Conservation (phyloP, 2,113 vertebrate genomes). For the Henicopernis longicauda region DNA sequence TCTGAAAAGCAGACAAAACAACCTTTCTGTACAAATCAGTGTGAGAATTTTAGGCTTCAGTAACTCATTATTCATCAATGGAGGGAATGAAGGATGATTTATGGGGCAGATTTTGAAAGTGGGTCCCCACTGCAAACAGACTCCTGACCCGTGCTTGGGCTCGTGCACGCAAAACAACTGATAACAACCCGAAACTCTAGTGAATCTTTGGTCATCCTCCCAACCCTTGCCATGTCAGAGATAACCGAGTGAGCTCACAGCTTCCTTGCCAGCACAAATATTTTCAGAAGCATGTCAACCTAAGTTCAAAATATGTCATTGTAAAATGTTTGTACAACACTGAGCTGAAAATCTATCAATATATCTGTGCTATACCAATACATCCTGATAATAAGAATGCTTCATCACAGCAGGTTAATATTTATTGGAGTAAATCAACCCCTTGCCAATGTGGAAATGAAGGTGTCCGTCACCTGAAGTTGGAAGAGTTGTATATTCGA, state of each 20-base stretch:
- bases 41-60: background rate
- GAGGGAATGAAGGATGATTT: background rate
- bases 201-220: background rate
- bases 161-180: constrained; percentile 26
- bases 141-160: background rate
- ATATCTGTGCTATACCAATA: constrained; percentile 32
- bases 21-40: background rate
- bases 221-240: background rate
- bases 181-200: background rate
- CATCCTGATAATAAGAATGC: constrained; percentile 51
- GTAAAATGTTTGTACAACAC: constrained; percentile 51
- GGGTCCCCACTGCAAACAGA: background rate
- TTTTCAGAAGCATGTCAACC: background rate
- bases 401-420: constrained; percentile 57
- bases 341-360: constrained; percentile 29
- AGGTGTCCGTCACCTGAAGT: constrained; percentile 24
- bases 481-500: constrained; percentile 18
- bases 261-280: background rate
- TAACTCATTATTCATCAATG: background rate
- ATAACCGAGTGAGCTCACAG: background rate
- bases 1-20: background rate
- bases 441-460: constrained; percentile 26
- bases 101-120: background rate
- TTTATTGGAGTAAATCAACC: constrained; percentile 57
- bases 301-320: constrained; percentile 47